Percentiles rank a stretch among this genome's conserved stretches.
These are phyloP conservation scores for Spodoptera frugiperda DNA, from an alignment of 1,140 invertebrate genomes.

Conservation along the genomic window DNA sequence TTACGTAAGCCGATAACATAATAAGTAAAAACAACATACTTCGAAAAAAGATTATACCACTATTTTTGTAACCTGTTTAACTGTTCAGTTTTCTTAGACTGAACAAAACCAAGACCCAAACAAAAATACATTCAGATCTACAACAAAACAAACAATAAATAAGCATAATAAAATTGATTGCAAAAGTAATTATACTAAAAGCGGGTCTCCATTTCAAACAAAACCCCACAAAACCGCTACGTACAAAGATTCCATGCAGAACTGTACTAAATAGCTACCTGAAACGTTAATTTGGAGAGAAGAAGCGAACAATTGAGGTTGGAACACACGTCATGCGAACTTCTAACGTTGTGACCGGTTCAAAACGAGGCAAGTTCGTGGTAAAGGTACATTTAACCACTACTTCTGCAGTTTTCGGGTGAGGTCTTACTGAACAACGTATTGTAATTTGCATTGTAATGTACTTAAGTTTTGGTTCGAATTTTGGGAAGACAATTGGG, in stretches of 20 bases:
- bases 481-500: neutral
- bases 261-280: conserved; percentile 5
- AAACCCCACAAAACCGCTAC: neutral
- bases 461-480: neutral
- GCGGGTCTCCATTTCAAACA: neutral
- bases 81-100: too few relatives aligned
- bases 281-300: conserved; percentile 40
- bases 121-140: too few relatives aligned
- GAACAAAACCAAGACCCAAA: too few relatives aligned
- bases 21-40: too few relatives aligned
- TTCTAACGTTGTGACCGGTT: conserved; percentile 48
- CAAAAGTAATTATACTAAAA: neutral
- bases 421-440: conserved; percentile 1
- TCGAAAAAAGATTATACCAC: too few relatives aligned
- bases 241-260: neutral
- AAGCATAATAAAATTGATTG: neutral
- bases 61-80: too few relatives aligned
- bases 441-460: neutral
- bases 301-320: conserved; percentile 52
- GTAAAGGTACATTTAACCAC: conserved; percentile 44
- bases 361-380: conserved; percentile 56
- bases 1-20: too few relatives aligned
- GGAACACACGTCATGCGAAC: conserved; percentile 54
- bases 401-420: conserved; percentile 41
- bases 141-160: neutral